Percentiles rank a stretch among this genome's conserved stretches.
Conservation (phyloP, 2,797 vertebrate genomes). For the Tachyglossus aculeatus region DNA sequence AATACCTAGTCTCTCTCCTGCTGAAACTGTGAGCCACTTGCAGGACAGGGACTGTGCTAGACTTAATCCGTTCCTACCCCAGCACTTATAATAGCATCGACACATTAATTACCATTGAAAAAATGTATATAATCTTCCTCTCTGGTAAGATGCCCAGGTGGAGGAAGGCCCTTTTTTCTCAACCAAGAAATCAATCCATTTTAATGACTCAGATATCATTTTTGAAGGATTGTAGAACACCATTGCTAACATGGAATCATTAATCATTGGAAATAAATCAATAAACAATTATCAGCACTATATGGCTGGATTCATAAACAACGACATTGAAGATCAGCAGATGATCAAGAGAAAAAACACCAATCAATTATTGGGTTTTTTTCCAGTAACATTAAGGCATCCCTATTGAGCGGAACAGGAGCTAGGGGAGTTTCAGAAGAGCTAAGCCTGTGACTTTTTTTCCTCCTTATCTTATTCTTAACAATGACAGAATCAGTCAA, state of each 20-base stretch:
- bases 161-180: not conserved
- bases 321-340: slow-evolving; percentile 2
- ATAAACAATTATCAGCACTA: slow-evolving; percentile 64
- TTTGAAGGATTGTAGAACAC: slow-evolving; percentile 23
- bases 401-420: not conserved
- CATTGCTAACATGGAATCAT: slow-evolving; percentile 2
- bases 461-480: too few relatives aligned
- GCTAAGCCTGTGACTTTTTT: not conserved
- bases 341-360: too few relatives aligned
- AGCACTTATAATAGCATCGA: too few relatives aligned
- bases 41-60: too few relatives aligned
- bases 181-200: slow-evolving; percentile 4
- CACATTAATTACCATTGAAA: too few relatives aligned
- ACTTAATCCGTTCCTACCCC: too few relatives aligned
- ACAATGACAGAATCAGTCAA: too few relatives aligned
- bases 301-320: slow-evolving; percentile 9
- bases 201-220: slow-evolving; percentile 39
- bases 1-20: too few relatives aligned
- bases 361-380: too few relatives aligned
- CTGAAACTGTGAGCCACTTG: too few relatives aligned
- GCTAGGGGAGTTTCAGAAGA: not conserved
- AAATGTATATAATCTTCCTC: too few relatives aligned
- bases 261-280: slow-evolving; percentile 64
- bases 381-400: not conserved
- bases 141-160: too few relatives aligned